Evolutionary conservation across 2,888 invertebrate genomes (phyloP).

Genomic region (Chymomyza amoena): DNA sequence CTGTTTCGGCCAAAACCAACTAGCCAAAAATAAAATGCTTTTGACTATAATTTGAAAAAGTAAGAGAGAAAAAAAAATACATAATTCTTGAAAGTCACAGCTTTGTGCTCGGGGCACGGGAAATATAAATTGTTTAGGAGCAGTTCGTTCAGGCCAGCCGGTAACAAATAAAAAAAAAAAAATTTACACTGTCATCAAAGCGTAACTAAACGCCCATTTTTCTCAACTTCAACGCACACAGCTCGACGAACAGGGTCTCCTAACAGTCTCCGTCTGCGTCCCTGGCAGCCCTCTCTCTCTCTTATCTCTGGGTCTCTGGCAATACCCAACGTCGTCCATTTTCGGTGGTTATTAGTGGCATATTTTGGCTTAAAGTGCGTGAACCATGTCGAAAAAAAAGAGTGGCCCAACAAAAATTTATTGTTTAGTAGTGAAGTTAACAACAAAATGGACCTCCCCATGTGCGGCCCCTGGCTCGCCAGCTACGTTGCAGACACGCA

Average conservation of each 20-base stretch:
- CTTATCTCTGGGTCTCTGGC: neutral
- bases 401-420: conserved; percentile 62
- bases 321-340: conserved; percentile 45
- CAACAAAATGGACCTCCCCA: conserved; percentile 74
- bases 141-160: conserved; percentile 9
- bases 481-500: conserved; percentile 52
- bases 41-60: conserved; percentile 1
- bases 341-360: conserved; percentile 73
- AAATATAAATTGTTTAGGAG: conserved; percentile 60
- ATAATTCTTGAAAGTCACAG: conserved; percentile 42
- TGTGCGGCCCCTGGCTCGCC: conserved; percentile 39
- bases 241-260: conserved; percentile 22
- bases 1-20: conserved; percentile 3
- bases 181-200: conserved; percentile 78
- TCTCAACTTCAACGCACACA: conserved; percentile 51
- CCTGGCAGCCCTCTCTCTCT: neutral
- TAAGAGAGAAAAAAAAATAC: conserved; percentile 32
- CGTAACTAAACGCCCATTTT: conserved; percentile 78
- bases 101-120: conserved; percentile 46
- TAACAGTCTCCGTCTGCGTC: neutral
- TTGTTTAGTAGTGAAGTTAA: conserved; percentile 65
- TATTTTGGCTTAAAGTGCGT: conserved; percentile 73
- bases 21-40: neutral
- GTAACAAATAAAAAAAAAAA: conserved; percentile 31
- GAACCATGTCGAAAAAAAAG: conserved; percentile 67